These are phyloP conservation scores for Cephalotes varians DNA, from an alignment of 2,888 invertebrate species.

Conservation along the genomic window DNA sequence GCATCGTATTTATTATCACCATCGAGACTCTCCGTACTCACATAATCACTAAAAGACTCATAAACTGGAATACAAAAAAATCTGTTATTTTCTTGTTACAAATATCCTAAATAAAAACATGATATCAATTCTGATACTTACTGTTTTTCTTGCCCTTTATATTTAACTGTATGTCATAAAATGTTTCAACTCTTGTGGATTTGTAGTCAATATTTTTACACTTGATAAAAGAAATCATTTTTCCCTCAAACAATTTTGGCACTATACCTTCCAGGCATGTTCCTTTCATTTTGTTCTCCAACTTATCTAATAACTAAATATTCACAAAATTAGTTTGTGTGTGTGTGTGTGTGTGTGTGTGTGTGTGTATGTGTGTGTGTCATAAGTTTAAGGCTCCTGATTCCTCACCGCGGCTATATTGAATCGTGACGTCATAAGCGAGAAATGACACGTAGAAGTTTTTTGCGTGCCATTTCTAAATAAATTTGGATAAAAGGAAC, in stretches of 20 bases:
- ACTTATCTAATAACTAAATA: conserved; percentile 91
- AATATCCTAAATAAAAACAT: background rate
- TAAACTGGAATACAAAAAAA: conserved; percentile 89
- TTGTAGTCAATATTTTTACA: conserved; percentile 99
- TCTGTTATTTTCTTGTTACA: conserved; percentile 10
- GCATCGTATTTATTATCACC: conserved; percentile 99
- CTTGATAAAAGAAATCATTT: conserved; percentile 99
- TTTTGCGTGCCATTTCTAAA: no score
- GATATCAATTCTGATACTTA: conserved; percentile 85
- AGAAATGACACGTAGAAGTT: no score
- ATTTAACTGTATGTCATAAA: conserved; percentile 99
- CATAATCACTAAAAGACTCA: conserved; percentile 98
- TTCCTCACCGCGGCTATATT: no score
- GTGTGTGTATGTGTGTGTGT: background rate
- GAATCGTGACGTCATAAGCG: no score
- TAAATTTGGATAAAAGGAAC: no score
- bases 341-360: no score
- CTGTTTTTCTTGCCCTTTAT: conserved; percentile 99
- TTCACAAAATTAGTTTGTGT: background rate
- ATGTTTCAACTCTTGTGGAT: conserved; percentile 97
- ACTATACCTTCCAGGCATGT: conserved; percentile 99
- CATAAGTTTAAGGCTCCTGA: no score
- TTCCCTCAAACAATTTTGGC: conserved; percentile 98
- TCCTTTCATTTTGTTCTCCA: conserved; percentile 99
- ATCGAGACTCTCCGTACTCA: conserved; percentile 96